phyloP scores from a whole-genome alignment of 2,797 vertebrate species.

The Jordanella pulchra region DNA sequence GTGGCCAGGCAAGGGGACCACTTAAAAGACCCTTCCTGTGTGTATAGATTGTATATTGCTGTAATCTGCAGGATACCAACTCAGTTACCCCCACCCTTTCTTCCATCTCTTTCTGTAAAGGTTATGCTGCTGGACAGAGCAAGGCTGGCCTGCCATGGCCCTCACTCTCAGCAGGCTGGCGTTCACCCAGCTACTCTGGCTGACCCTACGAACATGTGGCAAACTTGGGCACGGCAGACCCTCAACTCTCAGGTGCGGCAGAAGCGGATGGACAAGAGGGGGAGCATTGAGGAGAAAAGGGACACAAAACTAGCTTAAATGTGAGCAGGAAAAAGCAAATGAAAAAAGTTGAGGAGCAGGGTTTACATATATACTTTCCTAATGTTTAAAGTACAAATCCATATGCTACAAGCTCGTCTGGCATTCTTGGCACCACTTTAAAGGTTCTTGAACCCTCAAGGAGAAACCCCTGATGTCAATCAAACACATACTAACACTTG shows the following conservation, averaged over 20 bases:
- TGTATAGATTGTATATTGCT: conserved; percentile 40
- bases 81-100: conserved; percentile 32
- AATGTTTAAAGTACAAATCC: not conserved
- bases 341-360: not conserved
- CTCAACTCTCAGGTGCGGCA: conserved; percentile 47
- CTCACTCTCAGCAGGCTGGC: conserved; percentile 65
- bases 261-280: conserved; percentile 19
- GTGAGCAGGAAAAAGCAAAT: not conserved
- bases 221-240: conserved; percentile 55
- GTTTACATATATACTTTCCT: not conserved
- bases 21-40: conserved; percentile 73
- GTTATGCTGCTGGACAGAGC: conserved; percentile 56
- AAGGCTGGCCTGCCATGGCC: conserved; percentile 47
- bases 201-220: conserved; percentile 74
- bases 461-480: too few species aligned
- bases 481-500: too few species aligned
- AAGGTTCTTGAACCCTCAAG: not conserved
- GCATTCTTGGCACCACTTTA: not conserved
- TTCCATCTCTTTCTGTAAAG: conserved; percentile 47
- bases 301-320: conserved; percentile 2
- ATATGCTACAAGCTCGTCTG: not conserved
- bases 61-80: conserved; percentile 72
- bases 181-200: conserved; percentile 73
- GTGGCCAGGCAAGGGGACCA: conserved; percentile 59
- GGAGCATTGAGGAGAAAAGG: conserved; percentile 20